Conservation (phyloP, 2,797 vertebrate genomes). For the Menidia menidia region DNA sequence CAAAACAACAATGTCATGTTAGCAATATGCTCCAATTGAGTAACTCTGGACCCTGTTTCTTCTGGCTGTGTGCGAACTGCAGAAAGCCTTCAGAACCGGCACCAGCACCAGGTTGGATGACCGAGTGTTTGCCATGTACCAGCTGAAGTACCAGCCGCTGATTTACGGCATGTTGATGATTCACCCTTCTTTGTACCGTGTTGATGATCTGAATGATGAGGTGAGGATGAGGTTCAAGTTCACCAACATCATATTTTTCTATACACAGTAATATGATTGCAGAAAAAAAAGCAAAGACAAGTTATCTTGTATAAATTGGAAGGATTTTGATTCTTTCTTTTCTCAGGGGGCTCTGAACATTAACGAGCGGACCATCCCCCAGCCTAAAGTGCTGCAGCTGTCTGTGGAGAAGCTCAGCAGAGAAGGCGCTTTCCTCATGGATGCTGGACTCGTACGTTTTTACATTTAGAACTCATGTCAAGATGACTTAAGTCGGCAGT, state of each 20-base stretch:
- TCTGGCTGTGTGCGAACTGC: constrained; percentile 28
- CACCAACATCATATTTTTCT: neutral
- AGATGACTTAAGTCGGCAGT: neutral
- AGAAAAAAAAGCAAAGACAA: neutral
- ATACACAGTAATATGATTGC: neutral
- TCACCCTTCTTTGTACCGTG: constrained; percentile 91
- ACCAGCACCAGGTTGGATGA: constrained; percentile 91
- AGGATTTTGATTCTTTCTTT: neutral
- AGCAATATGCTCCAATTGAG: neutral
- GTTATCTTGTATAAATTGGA: neutral
- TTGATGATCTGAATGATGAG: constrained; percentile 92
- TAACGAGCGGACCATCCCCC: constrained; percentile 91
- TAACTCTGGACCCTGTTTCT: neutral
- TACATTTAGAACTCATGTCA: neutral
- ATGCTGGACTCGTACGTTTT: constrained; percentile 88
- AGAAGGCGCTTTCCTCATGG: constrained; percentile 95
- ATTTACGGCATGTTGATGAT: constrained; percentile 92
- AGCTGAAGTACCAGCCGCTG: constrained; percentile 95
- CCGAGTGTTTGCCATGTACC: constrained; percentile 93
- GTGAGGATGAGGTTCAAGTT: constrained; percentile 70
- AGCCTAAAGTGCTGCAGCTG: constrained; percentile 91
- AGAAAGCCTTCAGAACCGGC: constrained; percentile 95
- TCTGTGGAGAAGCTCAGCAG: constrained; percentile 93
- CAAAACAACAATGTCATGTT: neutral
- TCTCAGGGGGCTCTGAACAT: constrained; percentile 90